Conservation (phyloP, 2,113 vertebrate genomes). For the Plectropomus leopardus region DNA sequence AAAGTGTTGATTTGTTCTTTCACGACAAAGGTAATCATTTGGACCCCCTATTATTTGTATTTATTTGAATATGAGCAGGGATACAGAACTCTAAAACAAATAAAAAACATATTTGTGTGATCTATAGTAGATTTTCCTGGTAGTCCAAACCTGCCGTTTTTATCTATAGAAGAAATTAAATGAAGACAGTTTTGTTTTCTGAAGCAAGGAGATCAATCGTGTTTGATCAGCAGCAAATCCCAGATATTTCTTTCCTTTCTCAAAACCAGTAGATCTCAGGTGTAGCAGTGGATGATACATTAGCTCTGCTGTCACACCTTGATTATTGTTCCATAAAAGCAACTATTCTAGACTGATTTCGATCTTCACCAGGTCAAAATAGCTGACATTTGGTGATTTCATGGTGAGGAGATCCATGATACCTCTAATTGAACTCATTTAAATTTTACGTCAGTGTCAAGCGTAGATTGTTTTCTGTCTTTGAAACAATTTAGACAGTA, state of each 20-base stretch:
- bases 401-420: background rate
- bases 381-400: background rate
- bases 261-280: background rate
- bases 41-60: background rate
- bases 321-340: background rate
- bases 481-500: background rate
- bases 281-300: background rate
- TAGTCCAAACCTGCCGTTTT: background rate
- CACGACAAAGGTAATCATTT: background rate
- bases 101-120: background rate
- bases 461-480: background rate
- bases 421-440: background rate
- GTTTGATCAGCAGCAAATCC: background rate
- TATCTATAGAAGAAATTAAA: background rate
- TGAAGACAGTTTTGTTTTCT: background rate
- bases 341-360: background rate
- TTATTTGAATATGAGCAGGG: background rate
- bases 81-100: background rate
- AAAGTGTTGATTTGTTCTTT: background rate
- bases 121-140: background rate
- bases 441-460: background rate
- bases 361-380: background rate
- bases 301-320: background rate
- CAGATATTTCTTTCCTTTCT: background rate
- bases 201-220: too few relatives aligned